A percentile compares a stretch with the other conserved stretches of the same genome.
Evolutionary conservation across 2,888 invertebrate genomes (phyloP).

Genomic region (Bellardia pandia): DNA sequence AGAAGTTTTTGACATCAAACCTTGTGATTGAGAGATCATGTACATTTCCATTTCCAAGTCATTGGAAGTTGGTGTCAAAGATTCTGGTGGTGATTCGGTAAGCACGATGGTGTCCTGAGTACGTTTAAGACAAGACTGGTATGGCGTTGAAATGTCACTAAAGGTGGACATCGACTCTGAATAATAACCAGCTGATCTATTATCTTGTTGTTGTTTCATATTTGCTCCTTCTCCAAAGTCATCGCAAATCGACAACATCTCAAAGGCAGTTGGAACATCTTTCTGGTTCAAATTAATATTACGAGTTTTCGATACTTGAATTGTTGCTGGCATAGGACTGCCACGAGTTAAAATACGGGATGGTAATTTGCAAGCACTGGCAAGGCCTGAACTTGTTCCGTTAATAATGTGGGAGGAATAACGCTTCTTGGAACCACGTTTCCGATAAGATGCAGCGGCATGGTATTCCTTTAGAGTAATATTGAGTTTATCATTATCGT

Average conservation of each 20-base stretch:
- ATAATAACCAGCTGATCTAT: no score
- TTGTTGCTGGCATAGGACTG: no score
- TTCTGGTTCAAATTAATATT: no score
- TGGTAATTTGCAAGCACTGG: constrained; percentile 47
- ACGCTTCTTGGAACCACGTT: constrained; percentile 61
- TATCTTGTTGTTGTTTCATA: no score
- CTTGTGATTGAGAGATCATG: constrained; percentile 79
- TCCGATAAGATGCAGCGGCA: constrained; percentile 15
- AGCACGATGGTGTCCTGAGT: no score
- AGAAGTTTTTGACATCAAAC: constrained; percentile 81
- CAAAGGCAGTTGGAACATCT: no score
- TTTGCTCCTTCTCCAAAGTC: no score
- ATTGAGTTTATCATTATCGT: constrained; percentile 54
- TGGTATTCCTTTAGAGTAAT: constrained; percentile 51
- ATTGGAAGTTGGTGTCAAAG: constrained; percentile 19
- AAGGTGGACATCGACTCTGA: no score
- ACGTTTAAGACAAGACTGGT: no score
- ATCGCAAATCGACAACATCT: no score
- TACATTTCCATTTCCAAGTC: constrained; percentile 83
- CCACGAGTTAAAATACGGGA: constrained; percentile 74
- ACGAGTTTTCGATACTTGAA: no score
- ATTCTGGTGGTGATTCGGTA: background rate
- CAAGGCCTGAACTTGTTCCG: constrained; percentile 64
- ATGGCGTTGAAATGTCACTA: no score
- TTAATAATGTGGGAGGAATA: constrained; percentile 72